These are phyloP conservation scores for Dipodomys ordii DNA, from an alignment of 2,113 vertebrate genomes.

Conservation along the genomic window DNA sequence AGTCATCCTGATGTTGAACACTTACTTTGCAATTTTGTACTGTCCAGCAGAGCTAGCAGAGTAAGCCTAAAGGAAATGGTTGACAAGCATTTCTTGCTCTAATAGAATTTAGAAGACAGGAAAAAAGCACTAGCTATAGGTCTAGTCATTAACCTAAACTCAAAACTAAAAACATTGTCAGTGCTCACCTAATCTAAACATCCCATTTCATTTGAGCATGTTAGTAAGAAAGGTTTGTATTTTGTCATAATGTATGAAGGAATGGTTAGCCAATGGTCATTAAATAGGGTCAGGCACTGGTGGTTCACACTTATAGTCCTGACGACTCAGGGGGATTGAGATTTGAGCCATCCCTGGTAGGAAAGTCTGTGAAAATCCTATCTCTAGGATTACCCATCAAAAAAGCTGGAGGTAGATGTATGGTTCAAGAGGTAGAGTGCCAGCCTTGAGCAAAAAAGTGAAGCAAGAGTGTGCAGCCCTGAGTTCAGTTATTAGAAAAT, in stretches of 20 bases:
- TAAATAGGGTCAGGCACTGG: background rate
- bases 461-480: too few species aligned
- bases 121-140: background rate
- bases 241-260: background rate
- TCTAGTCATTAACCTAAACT: constrained; percentile 4
- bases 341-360: too few species aligned
- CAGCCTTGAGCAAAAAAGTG: too few species aligned
- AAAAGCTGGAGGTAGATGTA: too few species aligned
- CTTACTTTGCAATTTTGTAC: background rate
- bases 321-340: too few species aligned
- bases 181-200: background rate
- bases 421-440: too few species aligned
- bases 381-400: too few species aligned
- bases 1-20: background rate
- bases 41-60: constrained; percentile 15
- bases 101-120: background rate
- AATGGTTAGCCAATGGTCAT: background rate
- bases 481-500: too few species aligned
- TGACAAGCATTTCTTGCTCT: background rate
- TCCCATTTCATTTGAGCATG: background rate
- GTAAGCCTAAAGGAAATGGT: background rate
- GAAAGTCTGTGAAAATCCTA: too few species aligned
- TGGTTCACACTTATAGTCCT: too few species aligned
- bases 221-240: background rate
- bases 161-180: background rate